A percentile compares a stretch with the other conserved stretches of the same genome.
Evolutionary conservation across 2,797 vertebrate species (phyloP).

Genomic region (Holocentrus rufus): DNA sequence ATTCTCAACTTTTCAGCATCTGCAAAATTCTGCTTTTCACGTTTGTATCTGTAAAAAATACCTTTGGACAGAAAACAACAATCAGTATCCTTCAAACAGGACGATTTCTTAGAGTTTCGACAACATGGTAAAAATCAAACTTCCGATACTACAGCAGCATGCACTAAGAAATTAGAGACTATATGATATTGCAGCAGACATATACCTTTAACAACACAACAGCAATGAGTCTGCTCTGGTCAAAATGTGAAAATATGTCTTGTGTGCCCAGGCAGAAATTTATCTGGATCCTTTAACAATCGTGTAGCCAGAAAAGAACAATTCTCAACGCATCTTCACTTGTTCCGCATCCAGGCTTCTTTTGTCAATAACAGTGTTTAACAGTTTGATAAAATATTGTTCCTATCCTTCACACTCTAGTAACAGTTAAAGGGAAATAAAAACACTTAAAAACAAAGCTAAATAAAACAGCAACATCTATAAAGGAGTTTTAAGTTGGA

Average conservation of each 20-base stretch:
- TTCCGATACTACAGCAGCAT: neutral
- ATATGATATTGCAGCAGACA: no score
- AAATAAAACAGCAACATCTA: slow-evolving; percentile 12
- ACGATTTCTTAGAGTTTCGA: neutral
- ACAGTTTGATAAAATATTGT: neutral
- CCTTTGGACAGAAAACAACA: neutral
- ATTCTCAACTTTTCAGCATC: neutral
- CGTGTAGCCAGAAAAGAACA: neutral
- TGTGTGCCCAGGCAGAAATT: neutral
- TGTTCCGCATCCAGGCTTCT: neutral
- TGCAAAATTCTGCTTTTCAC: neutral
- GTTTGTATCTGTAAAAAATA: neutral
- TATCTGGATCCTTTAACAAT: neutral
- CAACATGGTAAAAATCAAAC: neutral
- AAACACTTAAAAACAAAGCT: neutral
- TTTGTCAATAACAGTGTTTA: neutral
- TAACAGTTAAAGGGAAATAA: neutral
- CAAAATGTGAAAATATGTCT: neutral
- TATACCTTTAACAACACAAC: no score
- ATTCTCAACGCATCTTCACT: slow-evolving; percentile 4
- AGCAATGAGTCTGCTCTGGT: no score
- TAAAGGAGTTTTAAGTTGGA: neutral
- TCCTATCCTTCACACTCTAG: neutral
- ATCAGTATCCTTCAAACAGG: neutral
- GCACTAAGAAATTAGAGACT: slow-evolving; percentile 2